These are phyloP conservation scores for Alexandromys fortis DNA, from an alignment of 2,113 vertebrate species.

Conservation along the genomic window DNA sequence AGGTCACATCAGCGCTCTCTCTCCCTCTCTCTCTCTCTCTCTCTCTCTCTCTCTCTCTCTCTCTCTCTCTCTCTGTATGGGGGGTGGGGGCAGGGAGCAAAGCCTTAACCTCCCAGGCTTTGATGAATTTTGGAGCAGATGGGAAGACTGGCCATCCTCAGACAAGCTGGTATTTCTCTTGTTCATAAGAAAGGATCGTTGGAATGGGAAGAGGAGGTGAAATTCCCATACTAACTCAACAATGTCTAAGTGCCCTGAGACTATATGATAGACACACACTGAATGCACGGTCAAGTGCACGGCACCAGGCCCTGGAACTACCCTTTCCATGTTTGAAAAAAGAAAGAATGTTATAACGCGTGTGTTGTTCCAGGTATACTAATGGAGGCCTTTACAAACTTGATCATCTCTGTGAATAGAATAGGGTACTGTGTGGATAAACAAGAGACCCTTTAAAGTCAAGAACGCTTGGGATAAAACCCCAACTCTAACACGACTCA, in stretches of 20 bases:
- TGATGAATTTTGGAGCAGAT: background rate
- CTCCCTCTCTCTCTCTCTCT: too few species aligned
- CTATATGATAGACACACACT: too few species aligned
- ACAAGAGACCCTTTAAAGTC: background rate
- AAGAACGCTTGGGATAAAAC: background rate
- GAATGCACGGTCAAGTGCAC: rapidly evolving
- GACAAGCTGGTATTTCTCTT: background rate
- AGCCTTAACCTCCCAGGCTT: background rate
- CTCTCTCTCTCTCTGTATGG: too few species aligned
- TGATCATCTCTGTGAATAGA: background rate
- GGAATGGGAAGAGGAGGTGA: background rate
- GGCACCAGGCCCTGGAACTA: background rate
- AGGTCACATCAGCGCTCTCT: too few species aligned
- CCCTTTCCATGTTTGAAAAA: background rate
- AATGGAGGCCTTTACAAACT: background rate
- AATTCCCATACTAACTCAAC: too few species aligned
- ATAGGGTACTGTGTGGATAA: background rate
- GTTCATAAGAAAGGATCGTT: background rate
- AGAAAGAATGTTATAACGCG: too few species aligned
- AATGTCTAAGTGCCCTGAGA: background rate
- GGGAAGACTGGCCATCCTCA: background rate
- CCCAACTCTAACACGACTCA: too few species aligned
- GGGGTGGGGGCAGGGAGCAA: background rate
- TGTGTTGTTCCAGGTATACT: too few species aligned
- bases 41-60: too few species aligned